These are phyloP conservation scores for Amphimedon queenslandica DNA, from an alignment of 37 sponge, comb jelly and placozoan genomes.

Conservation along the genomic window DNA sequence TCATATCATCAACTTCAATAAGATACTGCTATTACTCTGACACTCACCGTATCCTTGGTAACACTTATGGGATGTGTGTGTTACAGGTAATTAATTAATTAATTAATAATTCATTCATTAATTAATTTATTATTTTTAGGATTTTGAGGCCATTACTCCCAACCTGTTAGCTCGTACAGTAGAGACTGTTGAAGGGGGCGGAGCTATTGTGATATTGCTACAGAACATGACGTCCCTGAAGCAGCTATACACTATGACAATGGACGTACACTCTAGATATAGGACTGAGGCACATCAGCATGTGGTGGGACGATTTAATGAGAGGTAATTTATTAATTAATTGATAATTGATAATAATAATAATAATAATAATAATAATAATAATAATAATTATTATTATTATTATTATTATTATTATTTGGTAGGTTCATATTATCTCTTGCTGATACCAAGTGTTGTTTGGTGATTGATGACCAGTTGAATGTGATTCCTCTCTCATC, in stretches of 20 bases:
- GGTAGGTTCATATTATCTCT: slow-evolving; percentile 90
- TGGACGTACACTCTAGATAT: slow-evolving; percentile 92
- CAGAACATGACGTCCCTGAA: slow-evolving; percentile 77
- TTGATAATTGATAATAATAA: neutral
- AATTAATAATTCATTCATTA: too few species aligned
- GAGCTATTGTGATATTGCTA: slow-evolving; percentile 75
- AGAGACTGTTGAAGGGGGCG: slow-evolving; percentile 98
- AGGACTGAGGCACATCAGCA: slow-evolving; percentile 86
- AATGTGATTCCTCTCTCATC: slow-evolving; percentile 87
- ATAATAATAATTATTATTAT: too few species aligned
- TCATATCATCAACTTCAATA: slow-evolving; percentile 88
- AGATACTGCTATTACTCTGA: slow-evolving; percentile 95
- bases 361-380: neutral
- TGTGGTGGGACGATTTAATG: slow-evolving; percentile 90
- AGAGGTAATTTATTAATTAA: slow-evolving; percentile 50
- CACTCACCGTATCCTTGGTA: slow-evolving; percentile 93
- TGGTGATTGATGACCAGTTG: slow-evolving; percentile 90
- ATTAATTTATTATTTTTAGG: slow-evolving; percentile 50
- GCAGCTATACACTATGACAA: slow-evolving; percentile 88
- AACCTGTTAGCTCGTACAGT: slow-evolving; percentile 95
- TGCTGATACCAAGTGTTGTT: slow-evolving; percentile 55
- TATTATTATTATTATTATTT: neutral
- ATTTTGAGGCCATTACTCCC: slow-evolving; percentile 97
- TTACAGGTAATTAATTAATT: slow-evolving; percentile 76
- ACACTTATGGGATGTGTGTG: slow-evolving; percentile 96